Evolutionary conservation across 2,888 invertebrate genomes (phyloP), one percentile per base, ranked within the genome.

Genomic region (Zhuqinia jingwanae): DNA sequence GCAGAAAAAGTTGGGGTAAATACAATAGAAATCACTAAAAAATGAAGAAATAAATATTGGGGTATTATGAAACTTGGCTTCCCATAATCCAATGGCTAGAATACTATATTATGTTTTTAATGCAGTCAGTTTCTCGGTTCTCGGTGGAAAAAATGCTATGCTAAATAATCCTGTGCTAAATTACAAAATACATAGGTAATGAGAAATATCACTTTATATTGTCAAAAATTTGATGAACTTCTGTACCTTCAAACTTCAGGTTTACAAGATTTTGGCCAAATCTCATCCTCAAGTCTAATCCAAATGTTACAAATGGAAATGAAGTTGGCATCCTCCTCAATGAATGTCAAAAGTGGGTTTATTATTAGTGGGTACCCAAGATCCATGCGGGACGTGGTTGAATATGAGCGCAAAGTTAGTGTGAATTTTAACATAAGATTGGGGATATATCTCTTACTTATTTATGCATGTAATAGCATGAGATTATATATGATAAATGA

Each of bases 251-350:
- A n/a, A 36, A 3, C 3, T 76, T 8, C 42, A 90, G 90, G 89
- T 58, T 70, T 91, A 95, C 96, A 96, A 93, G 97, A 97, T 93
- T 97, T 97, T 93, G 96, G 96, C 88, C 95, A 95, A 91, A 93
- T 97, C 88, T 96, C 96, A 88, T 96, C 97, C 91, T 96, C 95
- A 93, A 97, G 96, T 1, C 96, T 97, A 80, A 96, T 97, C 0
- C 97, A 97, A 92, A 97, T 97, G 5, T 94, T 97, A 85, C 97
- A 97, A 96, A 94, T 97, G 92, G 97, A 97, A 94, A 97, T 97
- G 95, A 97, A 97, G 94, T 96, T 97, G 96, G 96, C 97, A 87
- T 96, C 96, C 87, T 95, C 95, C 88, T 96, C 97, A 90, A 86
- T 86, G 86, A 86, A 86, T 30, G 86, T 86, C 0, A 86, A 86